Evolutionary conservation across 2,113 vertebrate genomes (phyloP).

Genomic region (Brevimyrus niger): DNA sequence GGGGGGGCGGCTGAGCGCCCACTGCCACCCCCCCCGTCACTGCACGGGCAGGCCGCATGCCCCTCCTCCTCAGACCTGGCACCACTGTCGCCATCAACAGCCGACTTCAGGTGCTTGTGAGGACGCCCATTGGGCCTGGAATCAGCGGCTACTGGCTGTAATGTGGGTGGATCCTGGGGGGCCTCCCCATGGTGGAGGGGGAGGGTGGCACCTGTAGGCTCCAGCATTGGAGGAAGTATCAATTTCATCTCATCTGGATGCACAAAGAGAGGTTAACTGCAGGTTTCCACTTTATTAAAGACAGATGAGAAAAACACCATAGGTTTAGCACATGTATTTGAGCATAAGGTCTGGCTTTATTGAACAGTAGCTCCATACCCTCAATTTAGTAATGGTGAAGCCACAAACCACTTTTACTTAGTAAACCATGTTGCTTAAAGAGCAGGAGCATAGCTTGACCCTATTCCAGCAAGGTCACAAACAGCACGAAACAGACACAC

Average conservation of each 20-base stretch:
- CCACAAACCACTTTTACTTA: neutral
- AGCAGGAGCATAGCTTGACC: neutral
- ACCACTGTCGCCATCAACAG: conserved; percentile 58
- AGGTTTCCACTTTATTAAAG: neutral
- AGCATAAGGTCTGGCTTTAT: neutral
- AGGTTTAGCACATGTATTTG: neutral
- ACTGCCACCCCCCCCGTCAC: conserved; percentile 52
- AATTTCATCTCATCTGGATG: conserved; percentile 79
- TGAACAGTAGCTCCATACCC: neutral
- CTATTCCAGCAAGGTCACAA: neutral
- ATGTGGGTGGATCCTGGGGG: conserved; percentile 80
- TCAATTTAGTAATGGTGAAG: neutral
- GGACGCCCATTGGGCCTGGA: conserved; percentile 56
- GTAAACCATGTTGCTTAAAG: neutral
- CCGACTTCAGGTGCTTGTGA: conserved; percentile 66
- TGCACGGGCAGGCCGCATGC: conserved; percentile 45
- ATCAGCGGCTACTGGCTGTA: conserved; percentile 80
- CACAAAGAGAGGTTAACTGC: conserved; percentile 37
- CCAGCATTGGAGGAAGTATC: conserved; percentile 80
- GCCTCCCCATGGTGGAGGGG: conserved; percentile 73
- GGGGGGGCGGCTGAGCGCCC: conserved; percentile 48
- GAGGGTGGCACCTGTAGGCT: conserved; percentile 80
- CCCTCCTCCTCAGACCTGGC: conserved; percentile 42
- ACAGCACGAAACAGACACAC: neutral
- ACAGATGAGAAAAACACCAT: neutral